Base-by-base conservation (phyloP, 2,888 invertebrate genomes). In the Corbicula japonica region DNA sequence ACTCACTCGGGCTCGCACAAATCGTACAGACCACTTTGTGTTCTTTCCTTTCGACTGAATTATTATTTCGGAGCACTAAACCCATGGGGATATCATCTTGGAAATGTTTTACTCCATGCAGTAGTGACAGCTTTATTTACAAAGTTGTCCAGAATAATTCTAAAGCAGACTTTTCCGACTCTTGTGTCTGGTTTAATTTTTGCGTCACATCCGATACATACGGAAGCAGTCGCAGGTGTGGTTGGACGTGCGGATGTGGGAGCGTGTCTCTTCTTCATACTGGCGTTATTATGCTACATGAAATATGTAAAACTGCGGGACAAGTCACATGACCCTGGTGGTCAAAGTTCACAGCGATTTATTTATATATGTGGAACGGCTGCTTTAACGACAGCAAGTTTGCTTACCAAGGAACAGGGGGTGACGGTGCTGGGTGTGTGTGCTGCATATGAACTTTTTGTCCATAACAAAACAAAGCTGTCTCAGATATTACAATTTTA, bases 231-330 rank as follows among this genome's bases (percentile, higher is more conserved):
- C 38, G 97, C 98, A 0, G 98, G 89, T 75, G 82, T 93, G 62
- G 99, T 99, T 18, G 99, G 99, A 1, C 95, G 99, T 72, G 98
- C 99, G 2, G 99, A 99, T 93, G 95, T 99, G 52, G 96, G 97
- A 32, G 97, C 98, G 18, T 97, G 98, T 93, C 96, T 97, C 89
- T 96, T 98, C 93, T 98, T 97, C 94, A 95, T 98, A 79, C 94
- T 97, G 80, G 96, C 98, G 86, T 96, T 98, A 92, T 95, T 98
- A 89, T 95, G 96, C 63, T 99, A 98, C 94, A 95, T 96, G 90
- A 83, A 87, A 62, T 93, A 92, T 82, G 90, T 91, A n/a, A 77
- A 83, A 23, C 61, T 63, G n/a, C 69, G 89, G 1, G 86, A 87
- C 35, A 66, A 72, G 8, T 60, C 71, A 35, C 70, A 56, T 18